Base-by-base conservation (phyloP, 2,888 invertebrate species). In the Meta bourneti region DNA sequence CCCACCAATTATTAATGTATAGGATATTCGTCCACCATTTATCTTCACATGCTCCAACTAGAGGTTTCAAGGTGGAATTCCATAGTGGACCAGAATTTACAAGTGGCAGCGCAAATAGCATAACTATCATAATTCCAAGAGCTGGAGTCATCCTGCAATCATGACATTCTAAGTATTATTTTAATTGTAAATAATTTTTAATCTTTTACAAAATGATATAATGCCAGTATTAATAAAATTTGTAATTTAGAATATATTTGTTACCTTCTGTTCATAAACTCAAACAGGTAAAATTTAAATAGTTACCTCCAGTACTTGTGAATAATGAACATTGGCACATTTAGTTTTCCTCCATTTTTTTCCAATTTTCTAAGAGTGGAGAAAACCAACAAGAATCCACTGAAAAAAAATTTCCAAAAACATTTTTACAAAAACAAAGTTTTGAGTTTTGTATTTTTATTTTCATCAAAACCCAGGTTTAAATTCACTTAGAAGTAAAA, bases 351-450 rank as follows among this genome's bases (percentile, higher is more conserved):
- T 13, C 92, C 90, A 9, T 93, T 94, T 72, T 94, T 94, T 48
- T 93, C 93, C 80, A 94, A 90, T 78, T 94, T 94, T 89, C 94
- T 94, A 93, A 95, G 94, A 87, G 95, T 95, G 48, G 95, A 93
- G 93, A 94, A 95, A 0, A 94, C 94, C 69, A 95, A 89, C 72
- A 95, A 93, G 80, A 95, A 94, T 9, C 95, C 95, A 93, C 95
- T 95, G 93, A 19, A 94, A 93, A 89, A 79, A 89, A 48, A 48
- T 61, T n/a, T 72, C 13, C 54, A 19, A 61, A 9, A 79, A 13
- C 34, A 79, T 13, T 0, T 16, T 52, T n/a, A 49, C 2, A n/a
- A n/a, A n/a, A n/a, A n/a, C n/a, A n/a, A n/a, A n/a, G n/a, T n/a
- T n/a, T n/a, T n/a, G n/a, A n/a, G n/a, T n/a, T n/a, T n/a, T n/a